A percentile compares a stretch with the other conserved stretches of the same genome.
Evolutionary conservation across 1,140 invertebrate genomes (phyloP).

Genomic region (Drosophila oshimai): DNA sequence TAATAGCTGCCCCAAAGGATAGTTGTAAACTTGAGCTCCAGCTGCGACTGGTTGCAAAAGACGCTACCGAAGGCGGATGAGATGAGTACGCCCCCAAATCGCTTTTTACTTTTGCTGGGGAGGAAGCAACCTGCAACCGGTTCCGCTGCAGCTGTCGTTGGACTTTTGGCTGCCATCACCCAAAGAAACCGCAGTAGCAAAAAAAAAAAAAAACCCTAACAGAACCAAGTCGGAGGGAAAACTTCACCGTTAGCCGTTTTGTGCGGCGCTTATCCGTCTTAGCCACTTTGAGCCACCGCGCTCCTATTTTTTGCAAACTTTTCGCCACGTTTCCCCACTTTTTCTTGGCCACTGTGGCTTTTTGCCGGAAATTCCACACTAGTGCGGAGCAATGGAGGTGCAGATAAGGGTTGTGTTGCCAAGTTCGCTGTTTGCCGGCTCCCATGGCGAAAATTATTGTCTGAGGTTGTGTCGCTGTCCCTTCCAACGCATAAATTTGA

Average conservation of each 20-base stretch:
- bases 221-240: slow-evolving; percentile 37
- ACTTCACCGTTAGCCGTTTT: slow-evolving; percentile 63
- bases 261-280: slow-evolving; percentile 66
- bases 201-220: slow-evolving; percentile 13
- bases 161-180: slow-evolving; percentile 41
- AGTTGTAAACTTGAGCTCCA: slow-evolving; percentile 30
- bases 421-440: slow-evolving; percentile 9
- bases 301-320: slow-evolving; percentile 61
- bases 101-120: neutral
- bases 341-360: slow-evolving; percentile 18
- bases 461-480: slow-evolving; percentile 54
- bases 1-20: slow-evolving; percentile 38
- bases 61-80: slow-evolving; percentile 37
- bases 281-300: slow-evolving; percentile 63
- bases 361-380: slow-evolving; percentile 33
- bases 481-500: slow-evolving; percentile 51
- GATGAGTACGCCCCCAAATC: slow-evolving; percentile 13
- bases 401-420: slow-evolving; percentile 11
- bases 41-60: slow-evolving; percentile 29
- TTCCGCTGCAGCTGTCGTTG: slow-evolving; percentile 17
- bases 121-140: slow-evolving; percentile 28
- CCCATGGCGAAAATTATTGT: slow-evolving; percentile 59
- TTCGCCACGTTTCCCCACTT: slow-evolving; percentile 45
- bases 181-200: neutral
- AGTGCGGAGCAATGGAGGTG: no score